Conservation (phyloP, 2,113 vertebrate species). For the Rhinichthys klamathensis region DNA sequence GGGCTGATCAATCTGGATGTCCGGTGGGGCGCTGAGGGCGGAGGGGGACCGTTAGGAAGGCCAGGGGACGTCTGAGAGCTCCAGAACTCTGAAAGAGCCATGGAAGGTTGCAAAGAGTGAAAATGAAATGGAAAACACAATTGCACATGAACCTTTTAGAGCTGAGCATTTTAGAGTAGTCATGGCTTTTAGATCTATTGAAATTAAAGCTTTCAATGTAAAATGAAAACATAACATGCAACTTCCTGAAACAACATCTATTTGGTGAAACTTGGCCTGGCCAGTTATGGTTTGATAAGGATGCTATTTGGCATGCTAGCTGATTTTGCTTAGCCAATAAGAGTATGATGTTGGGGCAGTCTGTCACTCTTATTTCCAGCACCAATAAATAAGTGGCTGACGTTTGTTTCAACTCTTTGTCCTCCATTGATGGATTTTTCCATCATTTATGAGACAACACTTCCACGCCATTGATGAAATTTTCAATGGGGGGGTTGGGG, state of each 20-base stretch:
- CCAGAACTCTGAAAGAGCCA: constrained; percentile 83
- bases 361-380: no score
- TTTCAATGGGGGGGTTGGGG: no score
- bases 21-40: constrained; percentile 45
- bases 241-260: neutral
- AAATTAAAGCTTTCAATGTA: neutral
- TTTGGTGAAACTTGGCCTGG: neutral
- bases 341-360: neutral
- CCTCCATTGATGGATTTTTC: no score
- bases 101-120: neutral
- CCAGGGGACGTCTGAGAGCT: constrained; percentile 72
- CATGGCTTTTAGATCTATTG: neutral
- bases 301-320: neutral
- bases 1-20: constrained; percentile 66
- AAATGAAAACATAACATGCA: neutral
- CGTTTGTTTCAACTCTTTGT: no score
- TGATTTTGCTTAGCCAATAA: neutral
- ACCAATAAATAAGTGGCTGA: no score
- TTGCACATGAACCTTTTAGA: no score
- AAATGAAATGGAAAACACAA: neutral
- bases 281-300: neutral
- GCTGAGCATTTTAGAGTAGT: neutral
- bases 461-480: no score
- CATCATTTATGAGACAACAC: no score
- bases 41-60: constrained; percentile 52